phyloP scores from a whole-genome alignment of 2,797 vertebrate species.

The Strix occidentalis region DNA sequence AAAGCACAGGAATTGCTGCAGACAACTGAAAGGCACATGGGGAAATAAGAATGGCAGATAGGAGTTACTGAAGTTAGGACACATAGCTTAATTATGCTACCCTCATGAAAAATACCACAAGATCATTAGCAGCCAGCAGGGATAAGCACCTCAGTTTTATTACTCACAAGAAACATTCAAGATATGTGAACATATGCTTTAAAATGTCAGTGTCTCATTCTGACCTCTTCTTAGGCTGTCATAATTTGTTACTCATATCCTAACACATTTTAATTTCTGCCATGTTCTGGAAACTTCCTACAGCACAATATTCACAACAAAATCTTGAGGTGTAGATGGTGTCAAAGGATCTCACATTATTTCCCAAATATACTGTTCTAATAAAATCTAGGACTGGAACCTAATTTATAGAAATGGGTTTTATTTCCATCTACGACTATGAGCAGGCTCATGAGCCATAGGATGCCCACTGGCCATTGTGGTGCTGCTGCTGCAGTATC shows the following conservation, averaged over 20 bases:
- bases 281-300: constrained; percentile 1
- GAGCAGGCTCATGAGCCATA: neutral
- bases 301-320: neutral
- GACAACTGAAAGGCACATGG: neutral
- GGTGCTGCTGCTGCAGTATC: neutral
- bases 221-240: constrained; percentile 40
- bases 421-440: neutral
- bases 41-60: neutral
- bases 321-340: neutral
- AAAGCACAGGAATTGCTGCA: neutral
- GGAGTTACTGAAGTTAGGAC: neutral
- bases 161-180: constrained; percentile 39
- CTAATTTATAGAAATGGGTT: neutral
- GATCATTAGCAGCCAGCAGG: constrained; percentile 36
- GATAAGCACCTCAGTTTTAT: constrained; percentile 45
- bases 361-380: neutral
- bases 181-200: constrained; percentile 45
- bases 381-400: neutral
- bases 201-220: constrained; percentile 49
- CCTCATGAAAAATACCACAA: neutral
- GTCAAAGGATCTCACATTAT: neutral
- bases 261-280: constrained; percentile 27
- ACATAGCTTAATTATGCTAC: neutral
- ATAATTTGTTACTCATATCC: constrained; percentile 22
- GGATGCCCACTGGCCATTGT: neutral